phyloP scores from a whole-genome alignment of 2,113 vertebrate species.

The Ammospiza nelsoni region DNA sequence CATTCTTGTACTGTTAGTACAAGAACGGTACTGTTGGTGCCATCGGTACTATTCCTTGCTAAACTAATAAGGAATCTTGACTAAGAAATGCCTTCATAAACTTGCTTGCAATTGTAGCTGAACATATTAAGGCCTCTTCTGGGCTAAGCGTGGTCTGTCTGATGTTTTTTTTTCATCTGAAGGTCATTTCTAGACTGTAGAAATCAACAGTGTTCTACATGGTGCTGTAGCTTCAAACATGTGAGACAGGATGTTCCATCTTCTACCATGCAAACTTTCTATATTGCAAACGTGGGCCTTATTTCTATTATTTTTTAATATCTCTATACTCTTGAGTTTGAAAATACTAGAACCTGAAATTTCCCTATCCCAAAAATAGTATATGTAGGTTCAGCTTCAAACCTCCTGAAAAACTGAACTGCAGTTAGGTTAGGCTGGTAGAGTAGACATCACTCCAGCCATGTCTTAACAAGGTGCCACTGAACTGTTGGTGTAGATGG shows the following conservation, averaged over 20 bases:
- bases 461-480: background rate
- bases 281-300: background rate
- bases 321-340: background rate
- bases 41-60: background rate
- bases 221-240: background rate
- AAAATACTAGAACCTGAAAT: background rate
- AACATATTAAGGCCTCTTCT: background rate
- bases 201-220: background rate
- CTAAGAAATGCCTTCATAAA: background rate
- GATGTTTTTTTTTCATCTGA: background rate
- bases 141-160: background rate
- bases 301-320: background rate
- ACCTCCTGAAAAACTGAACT: background rate
- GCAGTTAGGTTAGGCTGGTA: background rate
- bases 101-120: background rate
- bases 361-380: background rate
- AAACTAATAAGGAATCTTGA: background rate
- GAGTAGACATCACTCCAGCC: background rate
- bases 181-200: background rate
- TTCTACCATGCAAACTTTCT: background rate
- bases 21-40: too few species aligned
- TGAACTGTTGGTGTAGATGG: background rate
- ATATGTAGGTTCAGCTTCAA: background rate
- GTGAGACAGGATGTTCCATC: background rate
- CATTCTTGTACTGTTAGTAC: background rate